Base-by-base conservation (phyloP, 1,140 invertebrate genomes). In the Cephus cinctus region DNA sequence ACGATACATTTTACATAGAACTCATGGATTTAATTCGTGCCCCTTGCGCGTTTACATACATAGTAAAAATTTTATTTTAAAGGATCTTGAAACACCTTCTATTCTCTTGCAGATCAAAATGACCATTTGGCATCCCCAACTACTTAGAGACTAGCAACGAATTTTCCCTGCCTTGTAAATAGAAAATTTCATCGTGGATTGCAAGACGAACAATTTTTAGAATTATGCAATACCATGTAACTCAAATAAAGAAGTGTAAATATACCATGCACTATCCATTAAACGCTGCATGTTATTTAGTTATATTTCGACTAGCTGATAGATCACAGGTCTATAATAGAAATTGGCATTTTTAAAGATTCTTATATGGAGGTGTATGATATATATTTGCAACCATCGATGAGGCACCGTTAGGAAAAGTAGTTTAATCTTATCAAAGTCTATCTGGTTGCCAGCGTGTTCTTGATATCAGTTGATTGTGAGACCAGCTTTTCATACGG, bases 91-190 rank as follows among this genome's bases (percentile, higher is more conserved):
- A 38, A 39, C 14, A 40, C 20, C 53, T 38, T 54, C 51, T 43
- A 18, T 57, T 64, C 41, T 63, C 40, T 71, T 72, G 15, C 69
- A 74, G 71, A 64, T 71, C 56, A 31, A 61, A 61, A 51, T 65
- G 54, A 67, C 50, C 56, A 53, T 27, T 46, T 54, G 45, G 22
- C 52, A 48, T 50, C 55, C 19, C 8, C 35, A 23, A 27, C 52
- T 49, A 34, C 15, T 34, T 36, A 36, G 34, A 36, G 43, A 34
- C 38, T 61, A 57, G 47, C 52, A 61, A 55, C 47, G 48, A 65
- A 54, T 46, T 55, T 27, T 31, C 40, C 25, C 39, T 54, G 42
- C 32, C 22, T 55, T 66, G 62, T 67, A 69, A 36, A 69, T 67
- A 68, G 45, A 57, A 53, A 55, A 54, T 49, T 43, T 36, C 23